These are phyloP conservation scores for Lophius piscatorius DNA, from an alignment of 2,113 vertebrate genomes.

Conservation along the genomic window DNA sequence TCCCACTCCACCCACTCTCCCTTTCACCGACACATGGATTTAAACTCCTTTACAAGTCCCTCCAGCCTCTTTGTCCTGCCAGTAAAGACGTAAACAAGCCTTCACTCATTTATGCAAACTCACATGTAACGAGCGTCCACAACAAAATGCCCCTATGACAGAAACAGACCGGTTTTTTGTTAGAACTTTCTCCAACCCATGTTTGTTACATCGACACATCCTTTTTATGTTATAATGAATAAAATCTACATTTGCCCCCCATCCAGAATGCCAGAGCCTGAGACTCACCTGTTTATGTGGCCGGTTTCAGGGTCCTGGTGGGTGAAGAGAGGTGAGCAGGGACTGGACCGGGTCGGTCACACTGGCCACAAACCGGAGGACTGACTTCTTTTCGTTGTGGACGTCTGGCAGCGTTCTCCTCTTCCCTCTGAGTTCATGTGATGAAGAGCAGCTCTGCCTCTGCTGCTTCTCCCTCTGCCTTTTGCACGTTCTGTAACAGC, in stretches of 20 bases:
- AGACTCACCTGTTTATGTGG: slow-evolving; percentile 65
- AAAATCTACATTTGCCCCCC: too few relatives aligned
- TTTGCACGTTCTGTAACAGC: slow-evolving; percentile 62
- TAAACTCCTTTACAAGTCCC: slow-evolving; percentile 42
- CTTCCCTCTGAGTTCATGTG: slow-evolving; percentile 54
- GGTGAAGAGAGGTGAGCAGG: slow-evolving; percentile 29
- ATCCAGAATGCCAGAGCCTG: too few relatives aligned
- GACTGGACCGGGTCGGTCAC: slow-evolving; percentile 44
- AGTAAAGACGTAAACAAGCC: slow-evolving; percentile 54
- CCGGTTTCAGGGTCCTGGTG: slow-evolving; percentile 36
- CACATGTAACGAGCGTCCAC: neutral
- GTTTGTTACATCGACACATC: too few relatives aligned
- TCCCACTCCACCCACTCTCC: slow-evolving; percentile 63
- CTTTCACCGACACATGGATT: slow-evolving; percentile 50
- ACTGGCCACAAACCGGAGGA: slow-evolving; percentile 56
- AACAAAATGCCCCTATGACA: slow-evolving; percentile 8
- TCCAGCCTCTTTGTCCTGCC: slow-evolving; percentile 51
- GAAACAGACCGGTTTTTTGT: slow-evolving; percentile 34
- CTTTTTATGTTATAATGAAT: too few relatives aligned
- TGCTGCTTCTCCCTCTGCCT: slow-evolving; percentile 51
- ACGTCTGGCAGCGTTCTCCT: slow-evolving; percentile 28
- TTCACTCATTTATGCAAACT: slow-evolving; percentile 20
- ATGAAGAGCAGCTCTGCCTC: slow-evolving; percentile 66
- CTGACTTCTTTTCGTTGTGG: slow-evolving; percentile 30
- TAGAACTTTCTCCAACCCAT: neutral